These are phyloP conservation scores for Caenorhabditis sinica DNA, from an alignment of 2,888 invertebrate species.

Conservation along the genomic window DNA sequence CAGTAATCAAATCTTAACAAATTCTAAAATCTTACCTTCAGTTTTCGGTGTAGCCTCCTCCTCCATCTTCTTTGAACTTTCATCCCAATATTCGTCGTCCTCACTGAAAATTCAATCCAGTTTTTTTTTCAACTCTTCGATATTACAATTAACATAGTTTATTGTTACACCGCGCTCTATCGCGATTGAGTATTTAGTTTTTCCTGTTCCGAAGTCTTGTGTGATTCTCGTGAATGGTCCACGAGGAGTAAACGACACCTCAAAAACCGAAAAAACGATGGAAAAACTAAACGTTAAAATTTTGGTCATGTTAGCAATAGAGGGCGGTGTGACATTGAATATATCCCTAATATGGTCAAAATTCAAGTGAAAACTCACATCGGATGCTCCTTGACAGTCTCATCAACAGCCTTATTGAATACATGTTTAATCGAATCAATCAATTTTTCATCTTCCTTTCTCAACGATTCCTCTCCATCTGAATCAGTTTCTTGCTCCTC, in stretches of 20 bases:
- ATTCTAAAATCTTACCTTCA: constrained; percentile 11
- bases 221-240: no score
- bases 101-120: constrained; percentile 19
- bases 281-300: no score
- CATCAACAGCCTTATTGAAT: constrained; percentile 59
- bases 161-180: no score
- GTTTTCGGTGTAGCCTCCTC: constrained; percentile 38
- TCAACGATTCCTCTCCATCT: constrained; percentile 26
- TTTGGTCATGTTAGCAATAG: no score
- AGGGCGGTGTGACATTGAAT: no score
- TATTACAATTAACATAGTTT: no score
- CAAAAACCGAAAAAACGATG: no score
- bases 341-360: no score
- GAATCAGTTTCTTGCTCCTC: constrained; percentile 21
- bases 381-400: constrained; percentile 59
- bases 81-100: constrained; percentile 71
- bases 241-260: no score
- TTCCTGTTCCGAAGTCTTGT: no score
- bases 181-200: no score
- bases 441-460: constrained; percentile 41
- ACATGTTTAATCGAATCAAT: constrained; percentile 55
- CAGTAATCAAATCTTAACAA: no score
- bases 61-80: constrained; percentile 59
- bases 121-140: neutral
- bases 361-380: constrained; percentile 53